Base-by-base conservation (phyloP, 2,113 vertebrate species). In the Hydropotes inermis region DNA sequence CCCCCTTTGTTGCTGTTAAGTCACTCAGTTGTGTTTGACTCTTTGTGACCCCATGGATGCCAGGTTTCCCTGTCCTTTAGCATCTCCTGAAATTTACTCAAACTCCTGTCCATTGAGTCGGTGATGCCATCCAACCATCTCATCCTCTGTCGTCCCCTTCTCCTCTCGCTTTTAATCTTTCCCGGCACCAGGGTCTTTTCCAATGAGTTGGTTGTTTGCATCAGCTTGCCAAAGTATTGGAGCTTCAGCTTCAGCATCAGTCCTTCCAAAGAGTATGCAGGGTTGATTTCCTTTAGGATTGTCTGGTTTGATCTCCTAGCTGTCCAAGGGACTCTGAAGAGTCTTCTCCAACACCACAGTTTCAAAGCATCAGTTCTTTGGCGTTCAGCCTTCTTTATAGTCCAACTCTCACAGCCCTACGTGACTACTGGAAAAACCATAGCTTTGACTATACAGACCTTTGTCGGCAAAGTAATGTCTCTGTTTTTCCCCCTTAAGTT, bases 321-420 rank as follows among this genome's bases (percentile, higher is more conserved):
- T 70, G n/a, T 70, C 67, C 67, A 70, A 70, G 67, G n/a, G 19
- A 39, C n/a, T 70, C 67, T 70, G 19, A 70, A 70, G n/a, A 39
- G n/a, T 39, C 67, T 70, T 70, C 67, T 70, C 67, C 10, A 6
- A 23, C 19, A 39, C 67, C n/a, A 70, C 19, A 70, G n/a, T 39
- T 70, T 39, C n/a, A 70, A 70, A 70, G 19, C 67, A 23, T 39
- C n/a, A 6, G 1, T 39, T 70, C n/a, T 70, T 70, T 70, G 67
- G 19, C 1, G 0, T 10, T 70, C n/a, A 39, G n/a, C 10, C 1
- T 70, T 12, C 67, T 70, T 70, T 70, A 39, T 39, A 10, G n/a
- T 70, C 19, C 67, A 39, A 39, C n/a, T 39, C 67, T 70, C 67
- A 70, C 67, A 70, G 23, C 67, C 19, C 67, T 39, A 39, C 19